Base-by-base conservation (phyloP, 2,888 invertebrate species). In the Agrilus cyanescens region DNA sequence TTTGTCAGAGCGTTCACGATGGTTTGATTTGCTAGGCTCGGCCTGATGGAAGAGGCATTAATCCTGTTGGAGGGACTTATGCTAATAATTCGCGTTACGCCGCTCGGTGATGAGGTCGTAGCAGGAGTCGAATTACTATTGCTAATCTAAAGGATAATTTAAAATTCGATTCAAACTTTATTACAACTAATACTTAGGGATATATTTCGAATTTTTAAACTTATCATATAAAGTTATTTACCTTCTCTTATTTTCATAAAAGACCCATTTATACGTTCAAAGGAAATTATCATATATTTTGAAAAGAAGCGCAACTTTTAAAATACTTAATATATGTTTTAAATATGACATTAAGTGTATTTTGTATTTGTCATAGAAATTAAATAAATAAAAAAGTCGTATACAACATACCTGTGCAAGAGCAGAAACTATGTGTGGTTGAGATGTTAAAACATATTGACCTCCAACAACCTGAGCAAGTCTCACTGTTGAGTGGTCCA, bases 61-160 rank as follows among this genome's bases (percentile, higher is more conserved):
- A 52, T 52, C 43, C 63, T 54, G 10, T 4, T 25, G 13, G 65
- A 59, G 34, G 66, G 63, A 52, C 62, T 66, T 49, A 74, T 67
- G 52, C 69, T 74, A 48, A 74, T 70, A 44, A 74, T 70, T 35
- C 73, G 66, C 18, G 72, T 70, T 39, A 72, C 68, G 25, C 71
- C 69, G 30, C 68, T 61, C 54, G 69, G 69, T 46, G 68, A 65
- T 30, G 61, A 48, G 25, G 59, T 59, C 7, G 65, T 55, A 44
- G 50, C 43, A 36, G 39, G 36, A 33, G 37, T 36, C 37, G 35
- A 32, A 29, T 47, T 42, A 31, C 40, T 33, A 29, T 42, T 47
- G 34, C 48, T 46, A 16, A 50, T 45, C 52, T 52, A 44, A n/a
- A 49, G 14, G 37, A 44, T 25, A 32, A 15, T n/a, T n/a, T n/a